phyloP scores from a whole-genome alignment of 2,797 vertebrate species.

The Mormyrops attenuatus region DNA sequence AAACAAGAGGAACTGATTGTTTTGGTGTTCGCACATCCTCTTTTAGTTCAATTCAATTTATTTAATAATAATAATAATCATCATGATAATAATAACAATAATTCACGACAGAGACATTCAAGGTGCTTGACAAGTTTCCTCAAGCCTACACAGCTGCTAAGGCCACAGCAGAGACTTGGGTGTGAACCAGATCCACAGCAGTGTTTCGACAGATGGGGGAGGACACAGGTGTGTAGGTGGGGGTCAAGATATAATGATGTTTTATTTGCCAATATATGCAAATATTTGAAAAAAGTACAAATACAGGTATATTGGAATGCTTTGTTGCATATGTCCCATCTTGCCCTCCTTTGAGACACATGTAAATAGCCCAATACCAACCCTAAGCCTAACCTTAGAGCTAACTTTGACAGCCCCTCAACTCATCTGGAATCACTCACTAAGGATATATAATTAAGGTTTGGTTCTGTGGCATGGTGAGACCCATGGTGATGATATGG shows the following conservation, averaged over 20 bases:
- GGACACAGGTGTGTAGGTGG: background rate
- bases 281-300: background rate
- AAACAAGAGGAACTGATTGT: background rate
- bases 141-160: background rate
- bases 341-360: background rate
- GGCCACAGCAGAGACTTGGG: background rate
- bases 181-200: background rate
- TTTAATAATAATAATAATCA: background rate
- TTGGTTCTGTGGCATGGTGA: background rate
- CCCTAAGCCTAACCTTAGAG: background rate
- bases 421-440: background rate
- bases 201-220: background rate
- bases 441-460: background rate
- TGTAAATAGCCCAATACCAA: too few species aligned
- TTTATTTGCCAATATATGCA: background rate
- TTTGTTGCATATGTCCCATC: background rate
- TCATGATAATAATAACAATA: background rate
- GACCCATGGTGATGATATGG: background rate
- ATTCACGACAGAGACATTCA: background rate
- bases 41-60: background rate
- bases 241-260: background rate
- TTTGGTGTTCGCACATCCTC: background rate
- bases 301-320: background rate
- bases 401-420: background rate
- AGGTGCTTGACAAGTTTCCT: background rate